These are phyloP conservation scores for Oegoconia quadripuncta DNA, from an alignment of 2,888 invertebrate species.

Conservation along the genomic window DNA sequence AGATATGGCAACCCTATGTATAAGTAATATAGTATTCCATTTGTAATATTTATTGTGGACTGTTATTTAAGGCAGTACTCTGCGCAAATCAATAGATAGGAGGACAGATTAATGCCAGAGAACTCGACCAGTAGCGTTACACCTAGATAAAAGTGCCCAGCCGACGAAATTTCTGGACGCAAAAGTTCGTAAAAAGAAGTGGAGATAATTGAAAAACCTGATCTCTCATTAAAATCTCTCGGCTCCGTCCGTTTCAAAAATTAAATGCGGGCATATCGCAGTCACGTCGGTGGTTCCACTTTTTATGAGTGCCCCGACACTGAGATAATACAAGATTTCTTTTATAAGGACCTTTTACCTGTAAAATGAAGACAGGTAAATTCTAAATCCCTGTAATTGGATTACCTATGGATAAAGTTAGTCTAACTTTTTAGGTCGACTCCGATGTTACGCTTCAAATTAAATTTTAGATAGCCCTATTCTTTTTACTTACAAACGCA, in stretches of 20 bases:
- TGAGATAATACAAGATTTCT: slow-evolving; percentile 22
- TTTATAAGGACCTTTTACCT: slow-evolving; percentile 14
- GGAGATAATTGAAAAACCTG: slow-evolving; percentile 74
- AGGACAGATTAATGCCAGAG: too few relatives aligned
- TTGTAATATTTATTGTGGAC: too few relatives aligned
- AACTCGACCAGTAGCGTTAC: too few relatives aligned
- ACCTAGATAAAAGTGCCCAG: slow-evolving; percentile 38
- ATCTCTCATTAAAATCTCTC: slow-evolving; percentile 77
- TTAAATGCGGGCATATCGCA: slow-evolving; percentile 68
- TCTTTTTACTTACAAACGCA: too few relatives aligned
- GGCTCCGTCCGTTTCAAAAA: slow-evolving; percentile 63
- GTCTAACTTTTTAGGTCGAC: too few relatives aligned
- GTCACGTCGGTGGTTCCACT: slow-evolving; percentile 57
- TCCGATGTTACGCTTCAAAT: too few relatives aligned
- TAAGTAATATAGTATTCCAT: too few relatives aligned
- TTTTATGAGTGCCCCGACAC: slow-evolving; percentile 45
- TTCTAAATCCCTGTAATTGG: slow-evolving; percentile 8
- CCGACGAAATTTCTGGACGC: slow-evolving; percentile 54
- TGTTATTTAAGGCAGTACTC: too few relatives aligned
- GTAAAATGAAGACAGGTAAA: slow-evolving; percentile 6
- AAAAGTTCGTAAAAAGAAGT: slow-evolving; percentile 59
- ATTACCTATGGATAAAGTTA: background rate
- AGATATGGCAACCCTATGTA: too few relatives aligned
- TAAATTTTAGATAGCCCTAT: too few relatives aligned
- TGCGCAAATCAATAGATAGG: too few relatives aligned